phyloP scores from a whole-genome alignment of 2,888 invertebrate species.

The Hydriomena furcata region DNA sequence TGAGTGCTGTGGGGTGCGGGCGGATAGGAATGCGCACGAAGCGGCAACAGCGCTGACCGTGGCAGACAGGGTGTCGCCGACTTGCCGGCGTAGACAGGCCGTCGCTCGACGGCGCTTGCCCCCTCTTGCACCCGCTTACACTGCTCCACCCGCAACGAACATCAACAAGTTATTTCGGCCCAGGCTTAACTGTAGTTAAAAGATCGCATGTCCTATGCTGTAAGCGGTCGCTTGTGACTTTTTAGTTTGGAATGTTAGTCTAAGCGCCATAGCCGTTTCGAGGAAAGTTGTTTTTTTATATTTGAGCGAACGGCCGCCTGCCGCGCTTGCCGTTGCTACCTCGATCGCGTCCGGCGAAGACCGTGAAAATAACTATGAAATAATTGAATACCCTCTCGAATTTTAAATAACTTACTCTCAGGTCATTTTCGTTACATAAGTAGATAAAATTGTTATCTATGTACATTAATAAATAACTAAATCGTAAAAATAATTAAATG shows the following conservation, averaged over 20 bases:
- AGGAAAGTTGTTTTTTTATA: conserved; percentile 81
- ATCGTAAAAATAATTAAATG: too few species aligned
- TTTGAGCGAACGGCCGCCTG: conserved; percentile 60
- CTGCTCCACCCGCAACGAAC: conserved; percentile 70
- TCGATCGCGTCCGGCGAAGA: conserved; percentile 62
- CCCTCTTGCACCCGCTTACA: conserved; percentile 62
- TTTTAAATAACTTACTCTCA: too few species aligned
- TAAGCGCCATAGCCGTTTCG: conserved; percentile 82
- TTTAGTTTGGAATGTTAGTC: conserved; percentile 46
- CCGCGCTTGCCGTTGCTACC: conserved; percentile 65
- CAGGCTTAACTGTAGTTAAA: conserved; percentile 56
- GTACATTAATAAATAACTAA: neutral
- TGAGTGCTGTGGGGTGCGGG: conserved; percentile 71
- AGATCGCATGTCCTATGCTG: conserved; percentile 60
- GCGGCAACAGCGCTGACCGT: conserved; percentile 89
- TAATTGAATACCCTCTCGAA: neutral
- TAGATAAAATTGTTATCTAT: neutral
- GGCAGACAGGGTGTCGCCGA: conserved; percentile 98
- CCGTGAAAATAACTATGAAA: conserved; percentile 63
- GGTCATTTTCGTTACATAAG: too few species aligned
- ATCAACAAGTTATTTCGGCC: conserved; percentile 83
- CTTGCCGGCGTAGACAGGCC: conserved; percentile 91
- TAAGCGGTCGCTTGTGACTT: conserved; percentile 57
- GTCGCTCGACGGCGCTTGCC: conserved; percentile 86
- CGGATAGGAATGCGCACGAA: conserved; percentile 79